Conservation (phyloP, 2,797 vertebrate genomes). For the Astyanax mexicanus region DNA sequence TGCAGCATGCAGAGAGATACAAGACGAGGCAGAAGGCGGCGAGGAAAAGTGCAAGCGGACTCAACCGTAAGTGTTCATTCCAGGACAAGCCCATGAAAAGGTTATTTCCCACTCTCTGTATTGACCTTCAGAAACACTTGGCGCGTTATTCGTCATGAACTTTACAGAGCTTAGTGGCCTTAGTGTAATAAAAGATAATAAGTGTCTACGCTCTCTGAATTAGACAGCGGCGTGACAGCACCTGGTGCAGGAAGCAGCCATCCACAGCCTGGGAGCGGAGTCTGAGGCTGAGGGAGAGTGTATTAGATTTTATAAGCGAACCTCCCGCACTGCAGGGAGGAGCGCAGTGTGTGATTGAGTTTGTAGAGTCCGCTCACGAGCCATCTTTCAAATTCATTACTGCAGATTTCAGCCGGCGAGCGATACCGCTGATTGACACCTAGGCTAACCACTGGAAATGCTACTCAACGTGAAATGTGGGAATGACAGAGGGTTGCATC, state of each 20-base stretch:
- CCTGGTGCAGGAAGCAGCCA: background rate
- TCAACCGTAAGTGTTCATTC: too few species aligned
- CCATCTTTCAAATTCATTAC: background rate
- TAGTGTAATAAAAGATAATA: background rate
- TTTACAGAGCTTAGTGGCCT: background rate
- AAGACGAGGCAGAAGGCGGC: too few species aligned
- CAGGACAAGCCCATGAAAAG: too few species aligned
- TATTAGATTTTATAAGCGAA: background rate
- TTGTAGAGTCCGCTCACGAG: conserved; percentile 4
- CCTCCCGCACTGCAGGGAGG: background rate
- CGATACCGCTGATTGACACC: background rate
- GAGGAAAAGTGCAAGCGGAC: too few species aligned
- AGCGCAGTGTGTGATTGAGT: background rate
- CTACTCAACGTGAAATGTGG: background rate
- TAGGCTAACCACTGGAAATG: conserved; percentile 1
- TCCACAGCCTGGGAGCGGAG: background rate
- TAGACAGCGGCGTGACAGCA: background rate
- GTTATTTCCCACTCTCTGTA: background rate
- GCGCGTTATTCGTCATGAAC: background rate
- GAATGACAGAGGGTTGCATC: conserved; percentile 18
- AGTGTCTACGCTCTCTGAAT: background rate
- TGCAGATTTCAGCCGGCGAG: background rate
- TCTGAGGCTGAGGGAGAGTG: background rate
- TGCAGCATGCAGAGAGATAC: too few species aligned
- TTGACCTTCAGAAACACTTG: background rate